These are phyloP conservation scores for Rhynchonycteris naso DNA, from an alignment of 2,797 vertebrate genomes.

Conservation along the genomic window DNA sequence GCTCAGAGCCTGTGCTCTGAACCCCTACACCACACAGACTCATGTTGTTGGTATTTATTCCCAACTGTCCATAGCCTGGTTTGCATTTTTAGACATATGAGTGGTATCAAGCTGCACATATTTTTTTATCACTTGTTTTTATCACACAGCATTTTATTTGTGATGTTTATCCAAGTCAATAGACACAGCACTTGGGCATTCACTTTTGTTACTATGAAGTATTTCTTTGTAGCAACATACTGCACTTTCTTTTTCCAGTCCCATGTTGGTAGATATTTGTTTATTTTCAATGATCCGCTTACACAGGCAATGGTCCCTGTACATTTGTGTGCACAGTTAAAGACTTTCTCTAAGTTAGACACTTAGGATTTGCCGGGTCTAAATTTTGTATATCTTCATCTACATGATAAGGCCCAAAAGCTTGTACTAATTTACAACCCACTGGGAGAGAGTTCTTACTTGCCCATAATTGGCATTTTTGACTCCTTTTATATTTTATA, in stretches of 20 bases:
- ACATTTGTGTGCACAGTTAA: background rate
- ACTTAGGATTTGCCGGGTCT: background rate
- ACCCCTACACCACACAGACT: background rate
- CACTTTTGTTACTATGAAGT: background rate
- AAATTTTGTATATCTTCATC: background rate
- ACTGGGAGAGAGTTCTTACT: background rate
- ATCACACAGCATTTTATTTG: background rate
- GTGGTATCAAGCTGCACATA: background rate
- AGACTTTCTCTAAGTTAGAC: background rate
- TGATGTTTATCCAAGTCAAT: background rate
- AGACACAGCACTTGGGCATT: background rate
- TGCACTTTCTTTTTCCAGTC: background rate
- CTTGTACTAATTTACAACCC: background rate
- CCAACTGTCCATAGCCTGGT: background rate
- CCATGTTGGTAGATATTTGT: background rate
- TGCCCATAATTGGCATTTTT: background rate
- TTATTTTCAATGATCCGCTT: background rate
- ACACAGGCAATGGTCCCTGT: background rate
- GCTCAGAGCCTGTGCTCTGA: background rate
- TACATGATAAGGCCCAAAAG: background rate
- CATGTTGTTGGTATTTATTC: background rate
- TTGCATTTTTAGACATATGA: background rate
- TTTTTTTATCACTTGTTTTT: background rate
- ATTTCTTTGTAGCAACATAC: background rate
- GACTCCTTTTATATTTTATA: background rate